Evolutionary conservation across 2,888 invertebrate genomes (phyloP).

Genomic region (Brenthis daphne): DNA sequence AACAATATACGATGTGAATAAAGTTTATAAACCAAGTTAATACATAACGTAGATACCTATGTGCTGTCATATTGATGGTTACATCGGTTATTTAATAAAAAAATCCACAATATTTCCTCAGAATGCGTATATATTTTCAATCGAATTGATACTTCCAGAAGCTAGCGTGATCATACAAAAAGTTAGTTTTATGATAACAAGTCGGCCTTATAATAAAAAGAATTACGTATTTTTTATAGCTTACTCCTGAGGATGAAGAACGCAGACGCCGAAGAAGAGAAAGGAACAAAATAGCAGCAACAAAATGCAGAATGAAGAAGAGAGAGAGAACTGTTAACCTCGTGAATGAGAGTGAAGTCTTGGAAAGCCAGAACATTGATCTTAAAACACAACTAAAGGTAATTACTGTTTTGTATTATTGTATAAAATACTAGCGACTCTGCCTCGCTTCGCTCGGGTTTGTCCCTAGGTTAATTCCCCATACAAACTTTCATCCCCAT

Average conservation of each 20-base stretch:
- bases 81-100: no score
- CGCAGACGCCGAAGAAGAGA: constrained; percentile 92
- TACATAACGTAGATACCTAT: no score
- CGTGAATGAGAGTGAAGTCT: constrained; percentile 91
- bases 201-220: background rate
- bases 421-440: no score
- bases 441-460: no score
- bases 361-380: constrained; percentile 92
- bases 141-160: no score
- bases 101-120: no score
- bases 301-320: constrained; percentile 96
- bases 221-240: constrained; percentile 64
- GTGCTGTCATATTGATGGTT: no score
- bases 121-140: no score
- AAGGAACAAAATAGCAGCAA: constrained; percentile 96
- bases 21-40: no score
- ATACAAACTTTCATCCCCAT: no score
- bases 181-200: background rate
- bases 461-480: no score
- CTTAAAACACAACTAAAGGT: constrained; percentile 89
- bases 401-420: background rate
- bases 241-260: constrained; percentile 96
- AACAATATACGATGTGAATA: background rate
- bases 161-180: no score
- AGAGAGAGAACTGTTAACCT: constrained; percentile 93